Evolutionary conservation across 2,797 vertebrate genomes (phyloP).

Genomic region (Hippoglossus hippoglossus): DNA sequence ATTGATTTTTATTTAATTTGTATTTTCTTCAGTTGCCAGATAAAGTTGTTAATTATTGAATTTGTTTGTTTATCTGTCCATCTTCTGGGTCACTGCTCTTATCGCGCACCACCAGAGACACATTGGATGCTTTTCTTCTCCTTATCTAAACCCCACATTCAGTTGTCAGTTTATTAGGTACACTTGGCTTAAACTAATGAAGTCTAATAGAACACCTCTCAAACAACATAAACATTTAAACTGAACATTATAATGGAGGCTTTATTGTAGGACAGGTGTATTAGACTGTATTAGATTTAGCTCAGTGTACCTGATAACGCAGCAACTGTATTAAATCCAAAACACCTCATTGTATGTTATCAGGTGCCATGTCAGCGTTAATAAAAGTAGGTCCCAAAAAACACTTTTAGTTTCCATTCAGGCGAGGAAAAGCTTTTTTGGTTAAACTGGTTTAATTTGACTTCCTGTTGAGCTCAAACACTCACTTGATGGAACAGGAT

Average conservation of each 20-base stretch:
- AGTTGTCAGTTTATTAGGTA: background rate
- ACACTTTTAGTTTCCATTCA: too few species aligned
- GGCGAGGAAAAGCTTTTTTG: too few species aligned
- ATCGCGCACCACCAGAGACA: background rate
- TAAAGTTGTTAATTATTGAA: background rate
- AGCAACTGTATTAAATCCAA: background rate
- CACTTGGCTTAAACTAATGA: background rate
- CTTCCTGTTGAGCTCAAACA: too few species aligned
- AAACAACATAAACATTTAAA: too few species aligned
- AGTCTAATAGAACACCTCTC: background rate
- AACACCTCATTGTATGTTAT: background rate
- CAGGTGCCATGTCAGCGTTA: background rate
- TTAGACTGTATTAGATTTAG: too few species aligned
- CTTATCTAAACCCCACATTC: background rate
- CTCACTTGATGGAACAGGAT: too few species aligned
- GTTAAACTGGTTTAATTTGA: background rate
- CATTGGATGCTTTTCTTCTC: background rate
- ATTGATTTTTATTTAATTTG: background rate
- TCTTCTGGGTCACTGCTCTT: too few species aligned
- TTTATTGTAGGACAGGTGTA: too few species aligned
- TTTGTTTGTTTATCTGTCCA: background rate
- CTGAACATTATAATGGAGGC: too few species aligned
- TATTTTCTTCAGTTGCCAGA: background rate
- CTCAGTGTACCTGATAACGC: background rate
- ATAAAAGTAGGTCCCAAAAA: too few species aligned